phyloP scores from a whole-genome alignment of 2,113 vertebrate genomes.

The Lampris incognitus region DNA sequence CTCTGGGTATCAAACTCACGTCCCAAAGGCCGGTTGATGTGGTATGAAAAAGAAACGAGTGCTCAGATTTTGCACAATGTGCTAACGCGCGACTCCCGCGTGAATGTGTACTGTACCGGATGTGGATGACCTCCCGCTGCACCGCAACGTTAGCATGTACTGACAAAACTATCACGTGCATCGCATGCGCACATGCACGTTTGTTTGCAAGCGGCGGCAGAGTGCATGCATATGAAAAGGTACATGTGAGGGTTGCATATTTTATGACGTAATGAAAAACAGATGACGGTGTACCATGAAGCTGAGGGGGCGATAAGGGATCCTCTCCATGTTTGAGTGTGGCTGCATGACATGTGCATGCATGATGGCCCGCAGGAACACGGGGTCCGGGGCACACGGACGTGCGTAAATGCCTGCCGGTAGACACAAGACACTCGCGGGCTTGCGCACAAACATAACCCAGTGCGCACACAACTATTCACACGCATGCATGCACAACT shows the following conservation, averaged over 20 bases:
- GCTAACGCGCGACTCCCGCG: not conserved
- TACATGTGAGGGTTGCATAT: slow-evolving; percentile 50
- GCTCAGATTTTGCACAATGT: not conserved
- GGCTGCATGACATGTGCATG: not conserved
- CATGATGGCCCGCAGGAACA: not conserved
- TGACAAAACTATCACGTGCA: not conserved
- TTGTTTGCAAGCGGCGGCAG: not conserved
- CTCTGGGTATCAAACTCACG: not conserved
- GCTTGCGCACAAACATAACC: too few relatives aligned
- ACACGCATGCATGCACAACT: not conserved
- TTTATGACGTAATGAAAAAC: slow-evolving; percentile 42
- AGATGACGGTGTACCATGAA: slow-evolving; percentile 36
- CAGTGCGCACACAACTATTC: not conserved
- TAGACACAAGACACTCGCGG: too few relatives aligned
- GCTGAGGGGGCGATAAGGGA: slow-evolving; percentile 12
- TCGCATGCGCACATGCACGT: slow-evolving; percentile 1
- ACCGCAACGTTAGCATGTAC: not conserved
- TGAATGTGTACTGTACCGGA: not conserved
- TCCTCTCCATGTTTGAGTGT: slow-evolving; percentile 16
- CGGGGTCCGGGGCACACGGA: too few relatives aligned
- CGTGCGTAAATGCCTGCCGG: too few relatives aligned
- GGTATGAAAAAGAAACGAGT: not conserved
- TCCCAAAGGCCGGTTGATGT: not conserved
- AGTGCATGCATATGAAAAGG: slow-evolving; percentile 4
- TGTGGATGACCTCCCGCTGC: not conserved